Evolutionary conservation across 2,797 vertebrate species (phyloP).

Genomic region (Lagorchestes hirsutus): DNA sequence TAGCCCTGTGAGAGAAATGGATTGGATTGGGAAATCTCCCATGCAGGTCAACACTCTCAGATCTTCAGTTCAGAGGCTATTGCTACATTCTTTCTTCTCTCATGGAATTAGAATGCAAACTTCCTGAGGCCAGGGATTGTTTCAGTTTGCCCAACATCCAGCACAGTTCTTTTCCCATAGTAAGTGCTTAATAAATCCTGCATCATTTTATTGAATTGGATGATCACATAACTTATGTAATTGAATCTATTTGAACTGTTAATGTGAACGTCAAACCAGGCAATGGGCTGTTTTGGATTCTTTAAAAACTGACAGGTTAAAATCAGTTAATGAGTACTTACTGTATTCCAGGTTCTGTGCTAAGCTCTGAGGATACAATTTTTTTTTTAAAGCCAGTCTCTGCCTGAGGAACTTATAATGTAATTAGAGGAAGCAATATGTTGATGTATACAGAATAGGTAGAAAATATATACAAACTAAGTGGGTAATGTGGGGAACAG

Average conservation of each 20-base stretch:
- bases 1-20: slow-evolving; percentile 76
- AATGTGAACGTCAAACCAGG: slow-evolving; percentile 61
- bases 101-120: not conserved
- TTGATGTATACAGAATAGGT: not conserved
- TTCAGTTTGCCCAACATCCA: not conserved
- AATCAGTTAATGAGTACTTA: not conserved
- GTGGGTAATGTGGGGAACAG: not conserved
- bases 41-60: slow-evolving; percentile 63
- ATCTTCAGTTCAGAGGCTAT: slow-evolving; percentile 70
- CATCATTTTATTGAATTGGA: slow-evolving; percentile 32
- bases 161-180: not conserved
- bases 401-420: not conserved
- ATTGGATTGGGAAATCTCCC: slow-evolving; percentile 71
- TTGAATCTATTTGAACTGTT: slow-evolving; percentile 41
- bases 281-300: slow-evolving; percentile 57
- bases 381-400: not conserved
- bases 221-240: slow-evolving; percentile 61
- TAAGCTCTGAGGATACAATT: not conserved
- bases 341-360: not conserved
- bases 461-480: not conserved
- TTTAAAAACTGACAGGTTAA: slow-evolving; percentile 50
- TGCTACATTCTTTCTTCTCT: slow-evolving; percentile 48
- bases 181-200: not conserved
- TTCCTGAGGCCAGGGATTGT: not conserved
- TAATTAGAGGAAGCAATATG: not conserved